Base-by-base conservation (phyloP, 2,888 invertebrate genomes). In the Rosalia funebris region DNA sequence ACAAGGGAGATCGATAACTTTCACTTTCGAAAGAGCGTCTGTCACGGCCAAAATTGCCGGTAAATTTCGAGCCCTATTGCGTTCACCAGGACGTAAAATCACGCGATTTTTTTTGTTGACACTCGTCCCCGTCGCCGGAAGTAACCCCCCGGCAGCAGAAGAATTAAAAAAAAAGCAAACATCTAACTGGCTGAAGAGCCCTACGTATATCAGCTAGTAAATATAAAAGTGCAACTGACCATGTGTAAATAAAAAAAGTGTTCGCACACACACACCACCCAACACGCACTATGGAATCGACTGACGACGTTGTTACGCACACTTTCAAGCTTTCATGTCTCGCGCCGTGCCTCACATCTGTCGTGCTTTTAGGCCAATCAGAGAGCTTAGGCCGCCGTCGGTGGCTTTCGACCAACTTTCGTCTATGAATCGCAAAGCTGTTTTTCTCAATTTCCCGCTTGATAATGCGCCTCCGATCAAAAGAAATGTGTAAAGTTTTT, bases 241-340 rank as follows among this genome's bases (percentile, higher is more conserved):
- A 80, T 80, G 79, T 79, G 78, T 76, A 81, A 79, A 77, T 75
- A 76, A 77, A 79, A 78, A 77, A 77, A 79, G 73, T 73, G 74
- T 73, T 73, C 75, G 72, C 78, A 78, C 79, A 76, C 79, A 77
- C 79, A 68, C 70, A 69, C 65, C 64, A 79, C 50, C 78, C 77
- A 78, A 74, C 80, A 81, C 80, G 78, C 80, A 79, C 79, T 75
- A 76, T 77, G 78, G 74, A 75, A 77, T 78, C 79, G 78, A 81
- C 81, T 81, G 80, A 78, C 77, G 48, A 57, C 62, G 63, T 58
- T 42, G 59, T 68, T 75, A 76, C 78, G 78, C 79, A 75, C 73
- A 77, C 75, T 79, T 78, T 77, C 77, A 76, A 79, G 79, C 79
- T 78, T 79, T 78, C 76, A 72, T 74, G 77, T 76, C 75, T 77